phyloP scores from a whole-genome alignment of 1,140 invertebrate species.

The Polyergus mexicanus region DNA sequence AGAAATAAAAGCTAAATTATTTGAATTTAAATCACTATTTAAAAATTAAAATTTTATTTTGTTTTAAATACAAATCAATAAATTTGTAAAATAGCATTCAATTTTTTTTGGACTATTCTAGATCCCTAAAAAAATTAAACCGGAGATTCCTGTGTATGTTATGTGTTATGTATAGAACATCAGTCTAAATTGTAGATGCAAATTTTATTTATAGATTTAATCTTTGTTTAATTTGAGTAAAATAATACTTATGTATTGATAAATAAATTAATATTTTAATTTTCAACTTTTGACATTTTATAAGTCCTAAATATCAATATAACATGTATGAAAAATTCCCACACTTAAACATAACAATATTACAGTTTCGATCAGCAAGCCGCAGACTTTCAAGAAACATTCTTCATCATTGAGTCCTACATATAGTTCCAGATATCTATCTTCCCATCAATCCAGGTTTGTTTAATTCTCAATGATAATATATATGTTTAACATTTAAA shows the following conservation, averaged over 20 bases:
- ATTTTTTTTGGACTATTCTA: neutral
- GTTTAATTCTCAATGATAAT: constrained; percentile 31
- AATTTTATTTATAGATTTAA: neutral
- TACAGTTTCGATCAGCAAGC: constrained; percentile 50
- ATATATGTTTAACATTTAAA: neutral
- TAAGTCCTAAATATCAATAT: neutral
- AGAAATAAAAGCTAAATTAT: neutral
- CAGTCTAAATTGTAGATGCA: neutral
- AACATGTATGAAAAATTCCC: neutral
- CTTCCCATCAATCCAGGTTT: constrained; percentile 54
- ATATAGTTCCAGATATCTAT: no score
- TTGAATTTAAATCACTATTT: neutral
- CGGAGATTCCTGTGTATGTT: neutral
- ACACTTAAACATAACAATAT: constrained; percentile 18
- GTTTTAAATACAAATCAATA: neutral
- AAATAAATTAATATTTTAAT: no score
- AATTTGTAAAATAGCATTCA: neutral
- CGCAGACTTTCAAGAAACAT: constrained; percentile 45
- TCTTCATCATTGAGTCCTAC: constrained; percentile 49
- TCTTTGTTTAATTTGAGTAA: neutral
- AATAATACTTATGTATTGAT: neutral
- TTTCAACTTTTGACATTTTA: no score
- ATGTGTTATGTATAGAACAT: neutral
- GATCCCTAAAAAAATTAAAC: neutral
- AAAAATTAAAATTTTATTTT: neutral